Percentiles rank a stretch among this genome's conserved stretches.
These are phyloP conservation scores for Drosophila hamatofila DNA, from an alignment of 2,888 invertebrate species.

Conservation along the genomic window DNA sequence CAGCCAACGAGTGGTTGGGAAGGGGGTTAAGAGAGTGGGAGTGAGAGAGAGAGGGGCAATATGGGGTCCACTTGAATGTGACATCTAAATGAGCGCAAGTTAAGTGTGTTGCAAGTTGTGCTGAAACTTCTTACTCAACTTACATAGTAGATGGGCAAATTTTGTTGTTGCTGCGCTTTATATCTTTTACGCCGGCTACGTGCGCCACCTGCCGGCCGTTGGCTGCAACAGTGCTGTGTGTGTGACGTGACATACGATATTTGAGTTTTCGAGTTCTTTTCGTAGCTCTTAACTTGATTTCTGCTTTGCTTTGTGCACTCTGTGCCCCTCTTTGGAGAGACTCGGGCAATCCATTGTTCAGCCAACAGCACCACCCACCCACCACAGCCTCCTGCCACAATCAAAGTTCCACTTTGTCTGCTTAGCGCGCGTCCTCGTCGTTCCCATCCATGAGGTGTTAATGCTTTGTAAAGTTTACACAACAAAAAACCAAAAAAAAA, in stretches of 20 bases:
- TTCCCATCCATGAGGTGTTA: conserved; percentile 66
- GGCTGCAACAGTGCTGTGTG: conserved; percentile 8
- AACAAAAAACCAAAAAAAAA: conserved; percentile 32
- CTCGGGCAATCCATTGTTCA: conserved; percentile 21
- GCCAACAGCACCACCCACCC: background rate
- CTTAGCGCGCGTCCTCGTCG: conserved; percentile 24
- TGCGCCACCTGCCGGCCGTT: conserved; percentile 55
- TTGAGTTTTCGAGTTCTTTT: conserved; percentile 53
- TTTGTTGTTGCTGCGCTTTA: conserved; percentile 7
- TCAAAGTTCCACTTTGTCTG: conserved; percentile 44
- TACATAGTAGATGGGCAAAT: conserved; percentile 24
- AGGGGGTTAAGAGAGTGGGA: background rate
- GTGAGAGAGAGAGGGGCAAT: too few species aligned
- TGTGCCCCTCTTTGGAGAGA: background rate
- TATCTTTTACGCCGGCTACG: conserved; percentile 28
- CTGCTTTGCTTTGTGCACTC: conserved; percentile 48
- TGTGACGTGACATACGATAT: conserved; percentile 66
- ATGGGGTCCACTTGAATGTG: conserved; percentile 33
- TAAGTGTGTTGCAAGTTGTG: conserved; percentile 34
- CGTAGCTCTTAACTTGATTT: conserved; percentile 63
- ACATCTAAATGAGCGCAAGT: conserved; percentile 43
- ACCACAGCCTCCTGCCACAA: background rate
- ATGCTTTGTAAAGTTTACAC: conserved; percentile 65
- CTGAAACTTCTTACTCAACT: conserved; percentile 29
- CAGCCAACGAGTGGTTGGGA: background rate